A percentile compares a stretch with the other conserved stretches of the same genome.
These are phyloP conservation scores for Cromileptes altivelis DNA, from an alignment of 2,113 vertebrate species.

Conservation along the genomic window DNA sequence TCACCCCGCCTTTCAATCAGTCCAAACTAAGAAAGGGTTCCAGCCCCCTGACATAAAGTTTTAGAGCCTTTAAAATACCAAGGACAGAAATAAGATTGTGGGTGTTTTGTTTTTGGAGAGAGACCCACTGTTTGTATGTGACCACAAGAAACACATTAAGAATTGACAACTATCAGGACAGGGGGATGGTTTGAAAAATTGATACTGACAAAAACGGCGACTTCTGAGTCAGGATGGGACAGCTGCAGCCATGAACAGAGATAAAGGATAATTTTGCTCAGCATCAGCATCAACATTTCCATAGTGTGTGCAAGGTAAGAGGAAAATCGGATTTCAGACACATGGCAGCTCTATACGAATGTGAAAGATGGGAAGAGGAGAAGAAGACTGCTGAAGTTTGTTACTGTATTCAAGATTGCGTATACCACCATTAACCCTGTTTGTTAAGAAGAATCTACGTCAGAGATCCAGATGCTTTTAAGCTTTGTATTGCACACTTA, in stretches of 20 bases:
- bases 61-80: neutral
- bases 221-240: neutral
- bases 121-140: neutral
- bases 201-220: neutral
- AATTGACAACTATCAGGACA: constrained; percentile 3
- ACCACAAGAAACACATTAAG: neutral
- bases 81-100: constrained; percentile 1
- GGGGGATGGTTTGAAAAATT: neutral
- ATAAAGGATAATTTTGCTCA: neutral
- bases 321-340: constrained; percentile 3
- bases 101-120: neutral
- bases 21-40: neutral
- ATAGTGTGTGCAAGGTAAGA: neutral
- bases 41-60: neutral
- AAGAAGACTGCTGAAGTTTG: neutral
- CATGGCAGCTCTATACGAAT: constrained; percentile 2
- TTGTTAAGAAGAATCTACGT: neutral
- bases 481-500: neutral
- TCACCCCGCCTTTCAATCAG: neutral
- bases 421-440: neutral
- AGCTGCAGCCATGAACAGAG: neutral
- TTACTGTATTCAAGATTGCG: neutral
- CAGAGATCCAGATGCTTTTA: neutral
- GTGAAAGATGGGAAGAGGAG: neutral
- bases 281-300: constrained; percentile 11